phyloP scores from a whole-genome alignment of 1,140 invertebrate species.

The Goniozus legneri region DNA sequence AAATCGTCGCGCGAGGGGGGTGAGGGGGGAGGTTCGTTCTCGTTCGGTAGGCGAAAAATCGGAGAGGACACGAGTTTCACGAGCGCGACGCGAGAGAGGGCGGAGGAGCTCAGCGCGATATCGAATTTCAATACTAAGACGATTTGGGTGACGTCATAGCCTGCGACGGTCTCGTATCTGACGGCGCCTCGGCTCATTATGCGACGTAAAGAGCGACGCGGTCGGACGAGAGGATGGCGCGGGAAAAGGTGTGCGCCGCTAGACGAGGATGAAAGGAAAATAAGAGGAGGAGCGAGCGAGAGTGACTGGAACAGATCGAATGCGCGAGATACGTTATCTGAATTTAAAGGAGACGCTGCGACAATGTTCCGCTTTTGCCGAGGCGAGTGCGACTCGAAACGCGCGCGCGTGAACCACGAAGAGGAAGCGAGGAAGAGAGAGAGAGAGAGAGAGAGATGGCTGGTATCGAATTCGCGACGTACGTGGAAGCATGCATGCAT shows the following conservation, averaged over 20 bases:
- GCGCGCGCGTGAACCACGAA: too few species aligned
- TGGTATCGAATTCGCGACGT: conserved; percentile 23
- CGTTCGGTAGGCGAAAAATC: too few species aligned
- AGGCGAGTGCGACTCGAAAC: too few species aligned
- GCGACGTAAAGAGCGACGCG: too few species aligned
- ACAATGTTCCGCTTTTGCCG: conserved; percentile 26
- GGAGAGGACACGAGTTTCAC: too few species aligned
- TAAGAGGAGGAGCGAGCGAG: conserved; percentile 11
- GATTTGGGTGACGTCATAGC: conserved; percentile 16
- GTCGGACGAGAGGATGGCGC: too few species aligned
- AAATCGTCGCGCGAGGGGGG: background rate
- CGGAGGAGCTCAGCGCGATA: conserved; percentile 10
- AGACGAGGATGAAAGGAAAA: conserved; percentile 10
- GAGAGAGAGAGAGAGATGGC: background rate
- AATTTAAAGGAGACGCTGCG: conserved; percentile 31
- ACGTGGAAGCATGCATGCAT: conserved; percentile 13
- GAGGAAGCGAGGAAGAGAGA: background rate
- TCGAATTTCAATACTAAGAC: conserved; percentile 25
- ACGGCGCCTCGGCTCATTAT: conserved; percentile 24
- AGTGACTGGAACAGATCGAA: conserved; percentile 23
- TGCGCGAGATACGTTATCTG: conserved; percentile 32
- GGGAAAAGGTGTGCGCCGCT: background rate
- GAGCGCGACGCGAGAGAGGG: too few species aligned
- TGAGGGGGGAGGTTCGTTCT: too few species aligned
- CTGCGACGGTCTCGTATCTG: conserved; percentile 23